Base-by-base conservation (phyloP, 2,113 vertebrate species). In the Aythya baeri region DNA sequence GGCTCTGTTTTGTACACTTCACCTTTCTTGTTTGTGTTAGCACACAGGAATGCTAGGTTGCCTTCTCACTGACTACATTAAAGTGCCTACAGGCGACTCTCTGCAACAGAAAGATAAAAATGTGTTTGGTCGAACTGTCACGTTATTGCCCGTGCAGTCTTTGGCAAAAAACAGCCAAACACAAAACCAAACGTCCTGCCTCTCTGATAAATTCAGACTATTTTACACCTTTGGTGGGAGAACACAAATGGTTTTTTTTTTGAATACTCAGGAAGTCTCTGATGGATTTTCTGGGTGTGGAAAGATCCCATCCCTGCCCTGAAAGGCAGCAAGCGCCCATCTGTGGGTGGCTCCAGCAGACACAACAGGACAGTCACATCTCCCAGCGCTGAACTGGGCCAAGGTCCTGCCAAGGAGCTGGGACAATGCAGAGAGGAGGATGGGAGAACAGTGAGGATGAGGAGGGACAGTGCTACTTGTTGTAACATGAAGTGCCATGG, bases 91-190 rank as follows among this genome's bases (percentile, higher is more conserved):
- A 3, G 54, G 44, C 32, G 2, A 1, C 72, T 66, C 8, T 9
- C 96, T 94, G 93, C 54, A 50, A 72, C 1, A 2, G 10, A 43
- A 61, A 89, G 95, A 96, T 92, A 96, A 96, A 93, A 81, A 62
- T 49, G 41, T 46, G 46, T 41, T 21, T 78, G 77, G 91, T 36
- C 86, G 81, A 87, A 81, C 77, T 65, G 38, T 32, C 50, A 20
- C 15, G 4, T 11, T 61, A 29, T 7, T 66, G 52, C 57, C 32
- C 83, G 72, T 34, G 70, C 50, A 68, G 65, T 50, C n/a, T 3
- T 43, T 0, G 2, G 74, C 43, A 82, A 63, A 86, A 85, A n/a
- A 18, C 86, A 83, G 67, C 31, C 26, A 38, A 1, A 25, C 1
- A 1, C 31, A 66, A n/a, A 61, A 96, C 67, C 54, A 22, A 9